Base-by-base conservation (phyloP, 2,797 vertebrate genomes). In the Rhynchotus rufescens region DNA sequence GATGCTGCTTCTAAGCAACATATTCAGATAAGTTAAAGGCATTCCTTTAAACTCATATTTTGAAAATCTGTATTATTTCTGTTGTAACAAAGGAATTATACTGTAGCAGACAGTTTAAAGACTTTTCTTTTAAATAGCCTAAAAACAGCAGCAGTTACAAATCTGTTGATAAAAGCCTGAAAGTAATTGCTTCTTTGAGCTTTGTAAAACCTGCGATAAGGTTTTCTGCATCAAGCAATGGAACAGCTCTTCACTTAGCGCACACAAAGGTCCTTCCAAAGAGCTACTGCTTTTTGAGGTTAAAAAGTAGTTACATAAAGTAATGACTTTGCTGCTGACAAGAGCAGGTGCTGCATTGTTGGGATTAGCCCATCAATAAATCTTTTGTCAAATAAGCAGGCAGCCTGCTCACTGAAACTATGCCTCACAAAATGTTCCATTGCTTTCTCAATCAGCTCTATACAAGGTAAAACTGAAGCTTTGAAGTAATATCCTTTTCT, bases 401-500 rank as follows among this genome's bases (percentile, higher is more conserved):
- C 22, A 60, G 26, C 34, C 72, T 65, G 19, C 51, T 83, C 56
- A 71, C 20, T 57, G 67, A 86, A 84, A 36, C 8, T 51, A 16
- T 66, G n/a, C 38, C 75, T 87, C 66, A 77, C 61, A 75, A 30
- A 77, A 79, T 57, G 45, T 66, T 86, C 30, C 42, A 16, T 5
- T n/a, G 26, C 28, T 90, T 85, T 69, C 52, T 76, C 6, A 36
- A 67, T 44, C 61, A 82, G 28, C 34, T 34, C 10, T 57, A 3
- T 19, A 3, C 23, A 88, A 89, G 54, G 25, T 67, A 84, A 89
- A 74, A 94, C 73, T 68, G 68, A 20, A 1, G 5, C 74, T 85
- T 88, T 90, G 59, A 93, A 94, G 59, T n/a, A 68, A 76, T 47
- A 93, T 16, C 23, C 17, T 54, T 84, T 66, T 38, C 56, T 93